Evolutionary conservation across 2,888 invertebrate species (phyloP), one percentile per base, ranked within the genome.

Genomic region (Atrina japonica): DNA sequence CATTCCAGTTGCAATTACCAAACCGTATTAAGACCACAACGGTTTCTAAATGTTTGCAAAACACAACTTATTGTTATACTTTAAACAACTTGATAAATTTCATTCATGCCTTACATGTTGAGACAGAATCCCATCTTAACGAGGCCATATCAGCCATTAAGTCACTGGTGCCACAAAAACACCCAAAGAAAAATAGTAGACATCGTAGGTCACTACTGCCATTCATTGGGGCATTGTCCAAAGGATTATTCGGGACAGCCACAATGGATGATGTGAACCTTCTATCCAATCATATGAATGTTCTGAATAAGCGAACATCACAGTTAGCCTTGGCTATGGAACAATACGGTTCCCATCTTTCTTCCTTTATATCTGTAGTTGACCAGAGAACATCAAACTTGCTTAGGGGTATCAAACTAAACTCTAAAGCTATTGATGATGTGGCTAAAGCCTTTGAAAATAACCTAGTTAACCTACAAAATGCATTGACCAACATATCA

Each of bases 331-430:
- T 50, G 14, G 47, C 53, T 3, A 25, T 65, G n/a, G 21, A 59
- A 21, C 53, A 70, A 29, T 53, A 70, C 47, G 65, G 40, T 14
- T 35, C 55, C 3, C 47, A 70, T 41, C 14, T 70, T 5, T 65
- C 64, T n/a, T 65, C 59, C 7, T 70, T 50, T 49, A 65, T 70
- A 30, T 40, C 53, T 7, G 41, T 60, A 7, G 27, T 56, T 11
- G 60, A 69, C 40, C 18, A 69, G n/a, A 29, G 60, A 25, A 63
- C 60, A 23, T 23, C 63, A 25, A 63, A 69, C 40, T 35, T 69
- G 2, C 16, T 45, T 16, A 35, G 29, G 29, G 63, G 63, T 25
- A 63, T 63, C 3, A 43, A 69, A 35, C 25, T 18, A 29, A 63
- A 63, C 45, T 50, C 18, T n/a, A 11, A 63, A 16, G 18, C 27